A percentile compares a stretch with the other conserved stretches of the same genome.
These are phyloP conservation scores for Seladonia tumulorum DNA, from an alignment of 2,888 invertebrate genomes.

Conservation along the genomic window DNA sequence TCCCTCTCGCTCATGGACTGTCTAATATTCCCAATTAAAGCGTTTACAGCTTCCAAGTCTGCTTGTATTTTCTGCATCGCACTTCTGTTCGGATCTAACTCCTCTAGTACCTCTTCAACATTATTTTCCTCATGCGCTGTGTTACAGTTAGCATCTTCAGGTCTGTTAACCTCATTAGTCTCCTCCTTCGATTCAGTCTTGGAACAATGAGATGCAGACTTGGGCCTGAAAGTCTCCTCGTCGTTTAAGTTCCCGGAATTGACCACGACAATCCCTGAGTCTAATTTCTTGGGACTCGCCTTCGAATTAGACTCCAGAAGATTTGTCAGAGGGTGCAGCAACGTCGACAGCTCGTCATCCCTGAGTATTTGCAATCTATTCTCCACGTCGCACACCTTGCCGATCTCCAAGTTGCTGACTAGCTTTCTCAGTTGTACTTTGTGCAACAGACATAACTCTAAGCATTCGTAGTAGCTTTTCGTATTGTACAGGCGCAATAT, in stretches of 20 bases:
- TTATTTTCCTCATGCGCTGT: neutral
- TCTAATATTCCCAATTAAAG: constrained; percentile 65
- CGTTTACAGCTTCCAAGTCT: constrained; percentile 73
- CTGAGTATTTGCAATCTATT: constrained; percentile 32
- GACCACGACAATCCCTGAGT: constrained; percentile 82
- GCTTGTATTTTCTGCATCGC: constrained; percentile 59
- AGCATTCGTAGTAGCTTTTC: constrained; percentile 87
- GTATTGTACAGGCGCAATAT: constrained; percentile 87
- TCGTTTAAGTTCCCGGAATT: constrained; percentile 72
- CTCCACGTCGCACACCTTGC: constrained; percentile 55
- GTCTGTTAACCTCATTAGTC: neutral
- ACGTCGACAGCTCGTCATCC: constrained; percentile 63
- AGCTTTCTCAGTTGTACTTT: constrained; percentile 85
- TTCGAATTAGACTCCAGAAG: constrained; percentile 72
- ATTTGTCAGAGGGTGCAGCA: constrained; percentile 72
- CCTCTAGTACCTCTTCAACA: neutral
- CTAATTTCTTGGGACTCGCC: constrained; percentile 73
- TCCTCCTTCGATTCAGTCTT: neutral
- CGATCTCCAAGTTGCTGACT: constrained; percentile 66
- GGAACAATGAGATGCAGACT: constrained; percentile 17
- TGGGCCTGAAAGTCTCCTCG: constrained; percentile 38
- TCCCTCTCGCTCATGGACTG: constrained; percentile 63
- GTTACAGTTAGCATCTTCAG: constrained; percentile 44
- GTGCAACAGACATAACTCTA: constrained; percentile 86
- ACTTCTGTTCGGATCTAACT: constrained; percentile 30